Conservation (phyloP, 2,888 invertebrate species). For the Cremastobaeus sp. region DNA sequence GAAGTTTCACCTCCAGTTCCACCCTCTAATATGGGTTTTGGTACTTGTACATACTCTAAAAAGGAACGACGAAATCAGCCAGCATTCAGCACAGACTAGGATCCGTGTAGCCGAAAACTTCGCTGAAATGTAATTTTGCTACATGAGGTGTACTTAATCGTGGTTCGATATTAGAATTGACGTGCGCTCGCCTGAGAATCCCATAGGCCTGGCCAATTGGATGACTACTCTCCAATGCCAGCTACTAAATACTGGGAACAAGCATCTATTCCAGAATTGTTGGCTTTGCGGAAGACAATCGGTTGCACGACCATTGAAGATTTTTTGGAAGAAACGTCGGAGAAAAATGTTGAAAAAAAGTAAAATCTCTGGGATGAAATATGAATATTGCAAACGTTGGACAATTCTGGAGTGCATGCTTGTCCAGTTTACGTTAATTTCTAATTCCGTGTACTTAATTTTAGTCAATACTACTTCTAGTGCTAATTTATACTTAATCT, state of each 20-base stretch:
- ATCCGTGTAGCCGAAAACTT: conserved; percentile 1
- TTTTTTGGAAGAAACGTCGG: too few relatives aligned
- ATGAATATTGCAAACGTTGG: too few relatives aligned
- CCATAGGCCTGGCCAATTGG: conserved; percentile 35
- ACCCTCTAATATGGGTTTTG: conserved; percentile 30
- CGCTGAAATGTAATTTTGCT: conserved; percentile 35
- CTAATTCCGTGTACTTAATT: conserved; percentile 53
- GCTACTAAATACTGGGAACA: conserved; percentile 23
- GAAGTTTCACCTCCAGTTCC: too few relatives aligned
- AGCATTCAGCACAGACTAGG: background rate
- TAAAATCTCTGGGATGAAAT: too few relatives aligned
- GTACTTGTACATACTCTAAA: conserved; percentile 24
- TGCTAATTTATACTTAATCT: conserved; percentile 58
- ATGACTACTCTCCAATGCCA: conserved; percentile 47
- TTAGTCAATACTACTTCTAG: conserved; percentile 53
- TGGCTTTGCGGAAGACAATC: background rate
- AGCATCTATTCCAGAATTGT: conserved; percentile 14
- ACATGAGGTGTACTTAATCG: conserved; percentile 50
- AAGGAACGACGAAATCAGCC: background rate
- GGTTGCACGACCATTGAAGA: too few relatives aligned
- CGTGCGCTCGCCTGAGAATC: conserved; percentile 33
- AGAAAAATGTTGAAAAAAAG: too few relatives aligned
- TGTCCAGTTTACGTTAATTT: conserved; percentile 43
- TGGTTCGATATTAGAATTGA: conserved; percentile 47
- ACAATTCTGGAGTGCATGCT: too few relatives aligned